Evolutionary conservation across 2,797 vertebrate genomes (phyloP).

Genomic region (Myotis planiceps): DNA sequence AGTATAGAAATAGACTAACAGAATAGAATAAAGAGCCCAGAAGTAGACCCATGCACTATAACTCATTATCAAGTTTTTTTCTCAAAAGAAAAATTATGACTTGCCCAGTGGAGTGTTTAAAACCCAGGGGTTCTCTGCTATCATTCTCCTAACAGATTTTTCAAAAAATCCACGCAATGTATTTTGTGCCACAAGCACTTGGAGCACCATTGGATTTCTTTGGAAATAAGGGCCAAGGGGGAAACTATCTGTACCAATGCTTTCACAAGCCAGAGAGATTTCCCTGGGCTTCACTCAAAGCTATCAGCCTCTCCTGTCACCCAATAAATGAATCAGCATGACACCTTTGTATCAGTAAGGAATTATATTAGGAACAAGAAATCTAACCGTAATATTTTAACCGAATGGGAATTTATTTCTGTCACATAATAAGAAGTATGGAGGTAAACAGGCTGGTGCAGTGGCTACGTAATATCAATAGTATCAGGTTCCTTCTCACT

Average conservation of each 20-base stretch:
- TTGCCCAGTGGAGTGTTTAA: background rate
- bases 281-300: background rate
- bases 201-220: background rate
- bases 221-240: background rate
- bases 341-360: background rate
- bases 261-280: background rate
- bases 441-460: background rate
- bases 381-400: background rate
- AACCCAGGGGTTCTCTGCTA: background rate
- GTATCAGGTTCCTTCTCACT: background rate
- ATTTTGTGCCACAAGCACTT: background rate
- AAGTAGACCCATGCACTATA: background rate
- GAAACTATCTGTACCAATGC: background rate
- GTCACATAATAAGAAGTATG: background rate
- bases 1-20: background rate
- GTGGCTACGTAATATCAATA: rapidly evolving
- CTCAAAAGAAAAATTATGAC: background rate
- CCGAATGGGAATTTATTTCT: background rate
- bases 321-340: background rate
- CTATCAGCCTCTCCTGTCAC: background rate
- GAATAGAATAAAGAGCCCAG: background rate
- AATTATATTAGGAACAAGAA: background rate
- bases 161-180: background rate
- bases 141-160: background rate
- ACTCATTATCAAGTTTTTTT: background rate